Percentiles rank a stretch among this genome's conserved stretches.
Evolutionary conservation across 2,888 invertebrate species (phyloP).

Genomic region (Chromoteleia sp.): DNA sequence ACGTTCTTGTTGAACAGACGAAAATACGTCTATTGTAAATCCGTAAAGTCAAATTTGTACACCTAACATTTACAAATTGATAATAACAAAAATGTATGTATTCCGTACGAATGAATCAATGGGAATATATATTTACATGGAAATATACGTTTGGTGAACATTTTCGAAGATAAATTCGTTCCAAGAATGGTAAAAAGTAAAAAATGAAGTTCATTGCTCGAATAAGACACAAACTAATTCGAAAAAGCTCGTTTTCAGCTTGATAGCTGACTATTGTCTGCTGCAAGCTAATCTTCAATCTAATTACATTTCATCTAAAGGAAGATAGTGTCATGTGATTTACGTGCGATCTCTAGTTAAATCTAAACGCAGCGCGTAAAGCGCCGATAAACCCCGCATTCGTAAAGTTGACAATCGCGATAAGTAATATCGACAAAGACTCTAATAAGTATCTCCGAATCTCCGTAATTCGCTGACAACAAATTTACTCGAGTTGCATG

Average conservation of each 20-base stretch:
- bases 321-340: slow-evolving; percentile 62
- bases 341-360: slow-evolving; percentile 53
- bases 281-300: slow-evolving; percentile 52
- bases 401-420: slow-evolving; percentile 65
- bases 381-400: slow-evolving; percentile 62
- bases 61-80: no score
- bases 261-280: slow-evolving; percentile 50
- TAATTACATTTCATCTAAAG: slow-evolving; percentile 64
- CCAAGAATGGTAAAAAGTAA: not conserved
- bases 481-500: slow-evolving; percentile 29
- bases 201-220: not conserved
- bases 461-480: slow-evolving; percentile 40
- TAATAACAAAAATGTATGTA: no score
- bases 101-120: no score
- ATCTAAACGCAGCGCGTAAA: slow-evolving; percentile 54
- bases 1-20: no score
- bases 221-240: slow-evolving; percentile 40
- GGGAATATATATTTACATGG: no score
- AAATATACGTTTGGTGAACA: no score
- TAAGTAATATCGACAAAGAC: slow-evolving; percentile 64
- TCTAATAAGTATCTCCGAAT: slow-evolving; percentile 54
- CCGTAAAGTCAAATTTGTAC: no score
- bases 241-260: slow-evolving; percentile 37
- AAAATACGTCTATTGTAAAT: no score
- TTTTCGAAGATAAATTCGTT: no score